Percentiles rank a stretch among this genome's conserved stretches.
Conservation (phyloP, 2,888 invertebrate genomes). For the Achlya flavicornis region DNA sequence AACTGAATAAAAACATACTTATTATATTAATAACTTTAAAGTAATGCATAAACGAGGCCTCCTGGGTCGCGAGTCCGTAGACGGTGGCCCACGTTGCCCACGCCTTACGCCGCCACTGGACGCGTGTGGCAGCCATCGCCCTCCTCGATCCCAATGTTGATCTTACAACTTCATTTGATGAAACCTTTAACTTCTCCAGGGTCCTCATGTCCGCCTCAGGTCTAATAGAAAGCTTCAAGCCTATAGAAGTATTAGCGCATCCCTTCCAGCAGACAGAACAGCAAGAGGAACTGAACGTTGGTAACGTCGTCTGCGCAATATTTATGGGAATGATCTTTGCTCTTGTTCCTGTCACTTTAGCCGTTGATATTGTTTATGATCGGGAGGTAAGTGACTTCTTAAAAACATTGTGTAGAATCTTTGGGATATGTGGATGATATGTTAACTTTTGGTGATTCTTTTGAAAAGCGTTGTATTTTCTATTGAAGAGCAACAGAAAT, state of each 20-base stretch:
- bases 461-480: neutral
- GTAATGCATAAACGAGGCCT: too few species aligned
- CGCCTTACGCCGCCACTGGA: too few species aligned
- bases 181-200: slow-evolving; percentile 39
- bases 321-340: slow-evolving; percentile 93
- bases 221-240: slow-evolving; percentile 72
- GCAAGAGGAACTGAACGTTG: slow-evolving; percentile 88
- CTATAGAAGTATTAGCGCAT: slow-evolving; percentile 86
- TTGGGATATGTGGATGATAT: too few species aligned
- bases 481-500: too few species aligned
- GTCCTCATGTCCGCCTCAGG: slow-evolving; percentile 67
- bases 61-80: too few species aligned
- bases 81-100: too few species aligned
- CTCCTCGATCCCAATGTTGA: too few species aligned
- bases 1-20: too few species aligned
- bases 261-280: slow-evolving; percentile 90
- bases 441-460: too few species aligned
- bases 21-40: too few species aligned
- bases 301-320: slow-evolving; percentile 88
- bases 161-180: neutral
- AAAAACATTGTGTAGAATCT: neutral
- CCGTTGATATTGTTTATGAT: slow-evolving; percentile 92
- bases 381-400: slow-evolving; percentile 87
- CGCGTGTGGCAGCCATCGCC: too few species aligned
- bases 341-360: slow-evolving; percentile 89